Base-by-base conservation (phyloP, 1,140 invertebrate species). In the Apis cerana region DNA sequence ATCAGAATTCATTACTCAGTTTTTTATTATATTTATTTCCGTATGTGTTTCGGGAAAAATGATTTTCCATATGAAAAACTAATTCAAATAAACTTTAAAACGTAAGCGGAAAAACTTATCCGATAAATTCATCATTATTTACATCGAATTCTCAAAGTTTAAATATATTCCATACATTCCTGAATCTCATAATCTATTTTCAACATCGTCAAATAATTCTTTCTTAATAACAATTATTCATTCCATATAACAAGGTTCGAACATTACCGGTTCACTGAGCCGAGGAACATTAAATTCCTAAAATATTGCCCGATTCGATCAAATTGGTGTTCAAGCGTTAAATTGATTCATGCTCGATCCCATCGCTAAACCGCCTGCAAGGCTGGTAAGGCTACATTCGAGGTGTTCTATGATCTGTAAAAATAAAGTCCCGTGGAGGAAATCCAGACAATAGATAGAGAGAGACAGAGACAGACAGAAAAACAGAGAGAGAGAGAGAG, bases 371-470 rank as follows among this genome's bases (percentile, higher is more conserved):
- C 23, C 7, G 68, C 2, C 33, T 33, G 33, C 56, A 56, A 56
- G 15, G 54, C 54, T 56, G 65, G 62, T 10, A 56, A 83, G 61
- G 52, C 64, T 58, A 69, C 65, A 75, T 80, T 52, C 77, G 61
- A 87, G 78, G 75, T 82, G 86, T 65, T 87, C 78, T 65, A 71
- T 69, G 85, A 88, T 82, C 86, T 82, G 85, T 83, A 82, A 87
- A 82, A 88, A 85, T 75, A 75, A 65, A 87, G 82, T 84, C 58
- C 33, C 72, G 9, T 15, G n/a, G 21, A 58, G 79, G 65, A 61
- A 70, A 64, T 61, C 21, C 11, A n/a, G 59, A 54, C 15, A 92
- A 91, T 88, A 80, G 75, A 76, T n/a, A 58, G 76, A 76, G 84
- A 84, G 72, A 76, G 79, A 85, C 77, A 83, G 74, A 48, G 27